A percentile compares a stretch with the other conserved stretches of the same genome.
phyloP scores from a whole-genome alignment of 2,113 vertebrate species.

The Sturnira hondurensis region DNA sequence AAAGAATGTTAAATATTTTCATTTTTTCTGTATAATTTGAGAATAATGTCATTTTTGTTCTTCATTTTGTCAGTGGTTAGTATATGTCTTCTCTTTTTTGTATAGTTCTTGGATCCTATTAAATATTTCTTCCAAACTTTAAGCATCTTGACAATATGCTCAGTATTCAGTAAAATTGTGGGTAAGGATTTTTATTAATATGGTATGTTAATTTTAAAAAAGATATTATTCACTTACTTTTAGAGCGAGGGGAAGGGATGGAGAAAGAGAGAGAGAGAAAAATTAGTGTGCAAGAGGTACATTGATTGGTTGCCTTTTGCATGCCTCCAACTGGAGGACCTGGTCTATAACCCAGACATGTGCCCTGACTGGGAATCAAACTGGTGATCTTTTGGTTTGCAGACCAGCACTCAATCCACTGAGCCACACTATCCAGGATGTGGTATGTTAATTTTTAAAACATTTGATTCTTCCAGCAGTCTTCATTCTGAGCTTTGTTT shows the following conservation, averaged over 20 bases:
- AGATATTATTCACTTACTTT: no score
- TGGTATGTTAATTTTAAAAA: background rate
- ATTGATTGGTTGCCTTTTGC: no score
- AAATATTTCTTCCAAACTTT: background rate
- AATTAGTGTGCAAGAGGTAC: no score
- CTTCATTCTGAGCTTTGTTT: background rate
- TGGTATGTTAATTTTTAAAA: background rate
- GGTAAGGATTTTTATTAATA: background rate
- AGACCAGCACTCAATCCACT: no score
- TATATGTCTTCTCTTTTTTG: background rate
- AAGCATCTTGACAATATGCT: background rate
- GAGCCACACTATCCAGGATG: no score
- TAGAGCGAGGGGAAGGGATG: no score
- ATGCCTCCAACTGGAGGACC: no score
- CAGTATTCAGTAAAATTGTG: background rate
- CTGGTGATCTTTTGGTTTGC: no score
- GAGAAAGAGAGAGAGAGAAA: no score
- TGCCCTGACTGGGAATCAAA: no score
- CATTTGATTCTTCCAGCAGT: background rate
- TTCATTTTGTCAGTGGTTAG: background rate
- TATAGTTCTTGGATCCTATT: background rate
- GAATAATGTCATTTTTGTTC: background rate
- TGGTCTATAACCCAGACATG: no score
- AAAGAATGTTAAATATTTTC: background rate
- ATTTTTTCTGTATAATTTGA: background rate